Evolutionary conservation across 1,140 invertebrate species (phyloP).

Genomic region (Zaprionus kolodkinae): DNA sequence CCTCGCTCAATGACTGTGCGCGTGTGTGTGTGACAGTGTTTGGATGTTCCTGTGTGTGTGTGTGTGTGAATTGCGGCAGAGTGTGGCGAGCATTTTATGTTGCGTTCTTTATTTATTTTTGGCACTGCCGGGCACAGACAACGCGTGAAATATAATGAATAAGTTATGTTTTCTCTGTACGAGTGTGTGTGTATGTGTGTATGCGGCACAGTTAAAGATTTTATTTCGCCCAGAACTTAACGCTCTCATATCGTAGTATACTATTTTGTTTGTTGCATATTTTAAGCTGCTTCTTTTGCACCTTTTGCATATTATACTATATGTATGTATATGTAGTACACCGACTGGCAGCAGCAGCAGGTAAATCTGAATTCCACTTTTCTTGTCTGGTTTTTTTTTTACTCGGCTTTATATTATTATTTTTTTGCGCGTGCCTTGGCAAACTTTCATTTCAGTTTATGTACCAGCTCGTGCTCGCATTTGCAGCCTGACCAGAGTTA

Average conservation of each 20-base stretch:
- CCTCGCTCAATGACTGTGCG: neutral
- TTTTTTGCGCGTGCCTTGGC: constrained; percentile 46
- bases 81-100: constrained; percentile 41
- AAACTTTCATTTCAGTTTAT: constrained; percentile 78
- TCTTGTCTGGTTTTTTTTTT: constrained; percentile 24
- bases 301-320: constrained; percentile 68
- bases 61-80: constrained; percentile 40
- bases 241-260: constrained; percentile 12
- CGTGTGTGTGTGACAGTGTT: constrained; percentile 4
- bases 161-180: constrained; percentile 51
- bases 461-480: constrained; percentile 53
- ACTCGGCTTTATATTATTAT: constrained; percentile 31
- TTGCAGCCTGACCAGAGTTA: constrained; percentile 62
- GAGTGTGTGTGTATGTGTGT: constrained; percentile 46
- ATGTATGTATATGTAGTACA: constrained; percentile 6
- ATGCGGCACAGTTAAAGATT: constrained; percentile 58
- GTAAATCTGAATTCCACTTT: constrained; percentile 66
- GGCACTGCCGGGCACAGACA: constrained; percentile 40
- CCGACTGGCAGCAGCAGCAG: constrained; percentile 7
- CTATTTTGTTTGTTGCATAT: constrained; percentile 47
- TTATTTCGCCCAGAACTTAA: constrained; percentile 34
- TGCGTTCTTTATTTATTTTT: constrained; percentile 24
- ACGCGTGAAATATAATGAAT: constrained; percentile 72
- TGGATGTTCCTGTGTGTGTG: constrained; percentile 23
- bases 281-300: constrained; percentile 61